Evolutionary conservation across 2,797 vertebrate species (phyloP), one percentile per base, ranked within the genome.

Genomic region (Sebastes umbrosus): DNA sequence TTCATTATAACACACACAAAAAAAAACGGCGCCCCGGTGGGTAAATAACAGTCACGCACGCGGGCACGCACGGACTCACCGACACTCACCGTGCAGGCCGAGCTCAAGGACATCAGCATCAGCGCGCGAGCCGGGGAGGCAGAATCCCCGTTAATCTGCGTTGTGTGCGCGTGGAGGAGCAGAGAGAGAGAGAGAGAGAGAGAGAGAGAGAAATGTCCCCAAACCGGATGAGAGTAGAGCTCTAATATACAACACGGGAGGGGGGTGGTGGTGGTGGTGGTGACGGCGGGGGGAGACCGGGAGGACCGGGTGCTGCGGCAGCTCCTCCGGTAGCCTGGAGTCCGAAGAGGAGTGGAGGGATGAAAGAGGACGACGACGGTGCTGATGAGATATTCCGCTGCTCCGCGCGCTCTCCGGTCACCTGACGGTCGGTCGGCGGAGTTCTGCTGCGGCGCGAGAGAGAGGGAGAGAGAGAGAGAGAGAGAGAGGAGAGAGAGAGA

Each of bases 1-100:
- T 64, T 25, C 66, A 55, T 72, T n/a, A 8, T 39, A 39, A 6
- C 36, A 39, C 36, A 73, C 29, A 43, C 6, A 43, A 16, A 16
- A 75, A 75, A 69, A 80, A 86, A 65, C 46, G 57, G 73, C 69
- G 59, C 63, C 54, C 27, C 13, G 36, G 36, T 39, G 80, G 87
- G 83, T 85, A 86, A 87, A 93, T 88, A 90, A 84, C 31, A 85
- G 88, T 73, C 89, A 85, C 88, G 87, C 91, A 87, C 91, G 83
- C 85, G 74, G 29, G 59, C 88, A 84, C 84, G 89, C 90, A 86
- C 90, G 69, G 69, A 92, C 91, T 87, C 90, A 88, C 83, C 74
- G 94, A 96, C 95, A 96, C 95, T 96, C 94, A 96, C 95, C 95
- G 90, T 92, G 87, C 94, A 96, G 96, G 96, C 96, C 96, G 94